phyloP scores from a whole-genome alignment of 2,113 vertebrate species.

The Pterocles burchelli region DNA sequence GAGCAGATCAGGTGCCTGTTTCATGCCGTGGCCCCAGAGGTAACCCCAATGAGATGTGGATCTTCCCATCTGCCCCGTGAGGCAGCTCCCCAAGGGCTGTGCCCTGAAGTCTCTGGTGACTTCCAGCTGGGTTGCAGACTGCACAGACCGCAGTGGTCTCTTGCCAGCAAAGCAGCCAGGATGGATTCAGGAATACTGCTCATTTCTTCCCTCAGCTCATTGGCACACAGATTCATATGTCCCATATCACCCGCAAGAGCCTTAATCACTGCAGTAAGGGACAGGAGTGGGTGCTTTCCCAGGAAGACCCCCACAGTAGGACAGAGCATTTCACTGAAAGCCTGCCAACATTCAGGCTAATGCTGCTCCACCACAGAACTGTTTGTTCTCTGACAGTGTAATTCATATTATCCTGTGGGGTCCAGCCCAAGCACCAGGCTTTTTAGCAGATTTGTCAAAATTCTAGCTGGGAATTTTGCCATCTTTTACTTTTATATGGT shows the following conservation, averaged over 20 bases:
- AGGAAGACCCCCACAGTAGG: not conserved
- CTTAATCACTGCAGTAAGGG: not conserved
- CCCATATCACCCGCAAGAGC: not conserved
- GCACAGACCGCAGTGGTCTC: accelerated
- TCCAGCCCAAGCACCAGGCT: not conserved
- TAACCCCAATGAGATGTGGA: not conserved
- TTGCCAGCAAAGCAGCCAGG: not conserved
- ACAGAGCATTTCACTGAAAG: not conserved
- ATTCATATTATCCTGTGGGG: not conserved
- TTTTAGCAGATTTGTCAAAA: not conserved
- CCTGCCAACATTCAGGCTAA: not conserved
- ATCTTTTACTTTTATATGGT: not conserved
- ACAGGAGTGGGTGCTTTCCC: constrained; percentile 37
- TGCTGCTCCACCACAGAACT: not conserved
- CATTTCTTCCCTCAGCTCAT: constrained; percentile 19
- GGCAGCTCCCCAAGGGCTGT: not conserved
- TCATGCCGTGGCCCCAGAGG: not conserved
- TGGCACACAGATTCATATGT: not conserved
- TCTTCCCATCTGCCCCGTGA: not conserved
- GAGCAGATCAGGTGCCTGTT: not conserved
- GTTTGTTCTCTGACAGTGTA: not conserved
- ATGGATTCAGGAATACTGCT: not conserved
- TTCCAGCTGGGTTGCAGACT: not conserved
- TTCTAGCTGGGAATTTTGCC: not conserved
- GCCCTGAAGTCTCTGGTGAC: not conserved